Evolutionary conservation across 2,797 vertebrate species (phyloP), one percentile per base, ranked within the genome.

Genomic region (Pangasius macronema): DNA sequence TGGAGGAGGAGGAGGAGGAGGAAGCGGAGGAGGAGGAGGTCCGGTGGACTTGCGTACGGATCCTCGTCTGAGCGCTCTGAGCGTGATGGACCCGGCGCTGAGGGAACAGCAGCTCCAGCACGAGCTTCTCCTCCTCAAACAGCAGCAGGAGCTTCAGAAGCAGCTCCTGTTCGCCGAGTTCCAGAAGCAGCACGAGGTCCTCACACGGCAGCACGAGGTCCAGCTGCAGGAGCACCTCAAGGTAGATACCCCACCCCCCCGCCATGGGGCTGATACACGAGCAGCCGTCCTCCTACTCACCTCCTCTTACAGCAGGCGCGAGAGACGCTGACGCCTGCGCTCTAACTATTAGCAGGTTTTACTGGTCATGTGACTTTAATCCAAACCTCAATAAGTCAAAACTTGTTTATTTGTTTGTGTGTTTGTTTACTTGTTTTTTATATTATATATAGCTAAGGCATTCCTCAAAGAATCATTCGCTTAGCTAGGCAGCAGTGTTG

Each of bases 141-240:
- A 98, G 92, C 98, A 98, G 93, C 98, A 99, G 93, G 97, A 99
- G 89, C 96, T 98, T 65, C 98, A 99, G 96, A 99, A 99, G 91
- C 98, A 99, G 91, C 96, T 98, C 86, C 95, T 99, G 85, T 98
- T 98, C n/a, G 97, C 98, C 0, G 98, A 99, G 95, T 99, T 99
- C 94, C 98, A 98, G 96, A 99, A 99, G 86, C 98, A 99, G 94
- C 98, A 99, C 0, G 98, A 98, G 91, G 97, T 98, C 85, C 95
- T 99, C 85, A 98, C 97, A 0, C 95, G 98, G 87, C 97, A 99
- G 92, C 98, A 99, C 3, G 97, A 99, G 90, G 97, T 97, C 82
- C 98, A 99, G 94, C 95, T 99, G 86, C 98, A 99, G 94, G 97
- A 98, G 83, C 98, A 99, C 94, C 95, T 99, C 88, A 98, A 98